A percentile compares a stretch with the other conserved stretches of the same genome.
Evolutionary conservation across 2,888 invertebrate genomes (phyloP).

Genomic region (Eretmocerus hayati): DNA sequence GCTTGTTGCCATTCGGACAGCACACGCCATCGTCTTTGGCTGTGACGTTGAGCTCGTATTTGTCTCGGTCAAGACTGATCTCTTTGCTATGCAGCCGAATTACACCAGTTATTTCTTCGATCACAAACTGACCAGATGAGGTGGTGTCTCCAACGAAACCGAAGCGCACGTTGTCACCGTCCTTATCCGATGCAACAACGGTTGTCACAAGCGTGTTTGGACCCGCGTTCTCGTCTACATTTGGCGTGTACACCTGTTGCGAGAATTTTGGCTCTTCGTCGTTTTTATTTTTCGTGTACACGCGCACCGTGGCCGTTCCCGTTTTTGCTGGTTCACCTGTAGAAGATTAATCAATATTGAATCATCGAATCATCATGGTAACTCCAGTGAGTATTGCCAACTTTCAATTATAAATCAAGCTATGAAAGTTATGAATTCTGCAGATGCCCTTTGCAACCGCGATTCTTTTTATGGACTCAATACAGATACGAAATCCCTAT

Average conservation of each 20-base stretch:
- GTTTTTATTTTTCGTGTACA: conserved; percentile 97
- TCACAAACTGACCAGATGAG: conserved; percentile 87
- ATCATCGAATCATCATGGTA: not conserved
- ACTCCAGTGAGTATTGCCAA: no score
- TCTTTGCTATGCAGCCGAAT: conserved; percentile 82
- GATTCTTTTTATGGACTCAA: no score
- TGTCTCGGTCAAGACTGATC: conserved; percentile 83
- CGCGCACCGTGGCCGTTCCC: conserved; percentile 86
- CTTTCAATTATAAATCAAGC: no score
- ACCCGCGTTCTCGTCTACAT: conserved; percentile 92
- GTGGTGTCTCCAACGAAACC: conserved; percentile 86
- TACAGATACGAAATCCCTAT: no score
- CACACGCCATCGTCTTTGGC: conserved; percentile 97
- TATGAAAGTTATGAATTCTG: no score
- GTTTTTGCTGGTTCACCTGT: conserved; percentile 82
- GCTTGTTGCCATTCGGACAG: conserved; percentile 81
- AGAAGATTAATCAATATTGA: not conserved
- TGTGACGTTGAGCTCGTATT: conserved; percentile 93
- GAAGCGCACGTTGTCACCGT: conserved; percentile 92
- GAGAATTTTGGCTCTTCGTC: conserved; percentile 96
- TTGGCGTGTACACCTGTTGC: conserved; percentile 92
- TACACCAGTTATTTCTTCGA: conserved; percentile 91
- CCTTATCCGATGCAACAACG: conserved; percentile 94
- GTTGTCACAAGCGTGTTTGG: conserved; percentile 93
- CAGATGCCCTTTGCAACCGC: no score